Evolutionary conservation across 2,797 vertebrate species (phyloP), one percentile per base, ranked within the genome.

Genomic region (Lindbergichthys nudifrons): DNA sequence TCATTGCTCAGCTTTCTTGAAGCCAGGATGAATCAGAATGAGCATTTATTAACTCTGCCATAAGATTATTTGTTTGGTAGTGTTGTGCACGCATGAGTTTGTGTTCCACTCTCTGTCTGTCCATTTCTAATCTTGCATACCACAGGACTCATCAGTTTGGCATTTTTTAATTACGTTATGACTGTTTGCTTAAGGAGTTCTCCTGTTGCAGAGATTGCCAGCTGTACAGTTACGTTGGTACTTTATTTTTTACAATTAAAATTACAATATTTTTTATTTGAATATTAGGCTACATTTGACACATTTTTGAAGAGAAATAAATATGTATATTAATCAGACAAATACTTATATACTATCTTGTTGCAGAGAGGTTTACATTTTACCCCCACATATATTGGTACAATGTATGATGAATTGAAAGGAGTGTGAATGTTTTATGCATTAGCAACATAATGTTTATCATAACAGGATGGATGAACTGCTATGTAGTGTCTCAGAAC

Each of bases 181-280:
- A 36, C 6, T 36, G 32, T 36, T 7, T 36, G 7, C 32, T 36
- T 36, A 36, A 9, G 32, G 32, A 36, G 32, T 9, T 36, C 7
- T 36, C 32, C 6, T 36, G 32, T 36, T 36, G 32, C 32, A 36
- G 32, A 36, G 32, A 36, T 36, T 36, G 32, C 32, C 32, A 36
- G 32, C 32, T 36, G 7, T 36, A 26, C 26, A 36, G 7, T 36
- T 36, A 36, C 2, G 32, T 36, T 36, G 32, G 32, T 36, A 36
- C 6, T 36, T 36, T 36, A 7, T 26, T 26, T 26, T 26, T 26
- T 26, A 26, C 26, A 4, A 73, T 45, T 59, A 12, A 65, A 70
- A 80, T 81, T 70, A 71, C 70, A 79, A 77, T 26, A 26, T 26
- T 26, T 26, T 26, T 26, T 26, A 26, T 26, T 26, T 26, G 26